These are phyloP conservation scores for Caprella mutica DNA, from an alignment of 2,888 invertebrate genomes.

Conservation along the genomic window DNA sequence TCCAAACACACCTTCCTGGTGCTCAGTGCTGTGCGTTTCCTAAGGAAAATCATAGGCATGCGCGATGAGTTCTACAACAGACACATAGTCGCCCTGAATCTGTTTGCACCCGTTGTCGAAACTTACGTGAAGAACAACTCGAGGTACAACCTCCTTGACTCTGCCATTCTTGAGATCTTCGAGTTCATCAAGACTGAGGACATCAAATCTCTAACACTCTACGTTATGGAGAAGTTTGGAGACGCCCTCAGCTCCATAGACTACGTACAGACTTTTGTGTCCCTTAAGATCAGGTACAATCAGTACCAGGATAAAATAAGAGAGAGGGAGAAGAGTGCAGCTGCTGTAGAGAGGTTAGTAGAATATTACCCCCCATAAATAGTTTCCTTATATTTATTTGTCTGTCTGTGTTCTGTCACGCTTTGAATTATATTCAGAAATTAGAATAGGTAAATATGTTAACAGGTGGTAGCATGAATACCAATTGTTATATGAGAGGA, in stretches of 20 bases:
- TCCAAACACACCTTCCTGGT: slow-evolving; percentile 95
- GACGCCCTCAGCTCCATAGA: slow-evolving; percentile 86
- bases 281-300: slow-evolving; percentile 75
- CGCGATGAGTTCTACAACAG: slow-evolving; percentile 98
- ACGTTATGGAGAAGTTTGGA: slow-evolving; percentile 92
- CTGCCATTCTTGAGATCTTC: slow-evolving; percentile 97
- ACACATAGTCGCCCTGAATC: slow-evolving; percentile 84
- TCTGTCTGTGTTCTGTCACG: too few relatives aligned
- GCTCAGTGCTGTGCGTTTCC: slow-evolving; percentile 87
- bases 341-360: slow-evolving; percentile 55
- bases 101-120: slow-evolving; percentile 91
- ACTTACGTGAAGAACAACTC: slow-evolving; percentile 93
- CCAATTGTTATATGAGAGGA: too few relatives aligned
- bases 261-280: slow-evolving; percentile 97
- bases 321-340: slow-evolving; percentile 59
- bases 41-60: slow-evolving; percentile 90
- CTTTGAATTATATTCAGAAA: too few relatives aligned
- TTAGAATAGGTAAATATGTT: too few relatives aligned
- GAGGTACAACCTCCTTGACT: slow-evolving; percentile 95
- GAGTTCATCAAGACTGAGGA: slow-evolving; percentile 95
- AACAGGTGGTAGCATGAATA: too few relatives aligned
- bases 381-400: too few relatives aligned
- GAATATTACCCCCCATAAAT: too few relatives aligned
- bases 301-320: slow-evolving; percentile 83
- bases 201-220: slow-evolving; percentile 75